A percentile compares a stretch with the other conserved stretches of the same genome.
Evolutionary conservation across 1,140 invertebrate species (phyloP).

Genomic region (Tetragonula clypearis): DNA sequence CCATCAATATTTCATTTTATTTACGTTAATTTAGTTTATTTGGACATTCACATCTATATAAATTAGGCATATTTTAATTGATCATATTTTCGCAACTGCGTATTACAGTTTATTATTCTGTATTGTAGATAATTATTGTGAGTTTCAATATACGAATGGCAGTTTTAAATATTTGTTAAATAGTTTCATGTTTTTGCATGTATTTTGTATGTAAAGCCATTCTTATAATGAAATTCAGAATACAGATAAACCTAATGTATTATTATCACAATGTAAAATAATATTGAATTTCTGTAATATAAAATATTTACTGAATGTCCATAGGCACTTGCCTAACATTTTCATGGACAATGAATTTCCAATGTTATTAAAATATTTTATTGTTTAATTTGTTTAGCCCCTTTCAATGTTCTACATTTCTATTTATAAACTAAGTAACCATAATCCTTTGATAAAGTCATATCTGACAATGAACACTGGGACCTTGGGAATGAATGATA

Average conservation of each 20-base stretch:
- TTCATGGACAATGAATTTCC: constrained; percentile 58
- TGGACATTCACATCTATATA: constrained; percentile 48
- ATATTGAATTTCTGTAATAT: constrained; percentile 61
- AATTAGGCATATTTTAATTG: constrained; percentile 51
- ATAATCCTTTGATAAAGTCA: constrained; percentile 54
- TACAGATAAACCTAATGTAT: constrained; percentile 44
- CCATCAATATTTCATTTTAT: constrained; percentile 52
- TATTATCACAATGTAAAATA: constrained; percentile 58
- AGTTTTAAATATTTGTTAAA: constrained; percentile 43
- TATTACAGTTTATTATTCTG: constrained; percentile 56
- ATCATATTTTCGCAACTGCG: constrained; percentile 39
- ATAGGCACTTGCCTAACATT: constrained; percentile 36
- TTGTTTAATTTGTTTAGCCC: constrained; percentile 61
- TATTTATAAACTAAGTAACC: constrained; percentile 48
- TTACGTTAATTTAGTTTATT: constrained; percentile 57
- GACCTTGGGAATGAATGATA: constrained; percentile 56
- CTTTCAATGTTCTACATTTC: constrained; percentile 57
- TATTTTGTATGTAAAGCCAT: constrained; percentile 48
- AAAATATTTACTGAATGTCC: constrained; percentile 56
- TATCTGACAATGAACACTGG: constrained; percentile 49
- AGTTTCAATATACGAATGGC: constrained; percentile 59
- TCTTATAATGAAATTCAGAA: constrained; percentile 56
- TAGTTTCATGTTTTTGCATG: constrained; percentile 58
- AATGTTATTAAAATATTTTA: constrained; percentile 69
- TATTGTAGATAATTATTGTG: constrained; percentile 54